Base-by-base conservation (phyloP, 2,113 vertebrate genomes). In the Pandion haliaetus region DNA sequence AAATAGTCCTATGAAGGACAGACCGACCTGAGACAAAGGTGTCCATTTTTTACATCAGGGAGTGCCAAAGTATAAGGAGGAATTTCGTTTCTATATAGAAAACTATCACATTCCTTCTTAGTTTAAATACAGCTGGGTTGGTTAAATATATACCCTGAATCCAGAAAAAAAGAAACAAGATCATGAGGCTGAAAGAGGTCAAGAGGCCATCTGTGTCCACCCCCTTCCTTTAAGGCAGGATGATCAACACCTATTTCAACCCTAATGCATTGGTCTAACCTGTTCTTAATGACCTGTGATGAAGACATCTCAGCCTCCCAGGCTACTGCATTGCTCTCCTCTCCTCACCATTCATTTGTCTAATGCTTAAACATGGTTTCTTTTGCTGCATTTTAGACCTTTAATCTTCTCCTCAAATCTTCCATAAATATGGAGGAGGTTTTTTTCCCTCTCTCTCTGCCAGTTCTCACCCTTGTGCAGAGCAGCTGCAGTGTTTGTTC, bases 251-350 rank as follows among this genome's bases (percentile, higher is more conserved):
- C 73, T 79, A 47, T 91, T 84, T 93, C 77, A 67, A 47, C 84
- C 52, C 74, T 76, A 65, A 94, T 55, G 74, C 73, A 5, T 94
- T 31, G 62, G 93, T 93, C 95, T 95, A 95, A 97, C 96, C 96
- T 93, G 96, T 95, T 97, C 62, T 63, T 63, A 91, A 93, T 65
- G 69, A 87, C 65, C 18, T 82, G 77, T 49, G 80, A 67, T 91
- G 91, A 90, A 91, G 84, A 74, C 95, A 72, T 62, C 77, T 29
- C 91, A 52, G 86, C 70, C 65, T 96, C 59, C 44, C 73, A 61
- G 86, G 44, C 69, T 80, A 17, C 79, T 62, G 17, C 72, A 8
- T 49, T 55, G 47, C 73, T 45, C 55, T 91, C 5, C 55, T 81
- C 24, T 61, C 38, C 26, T 59, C 57, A 14, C 9, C 17, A 4